phyloP scores from a whole-genome alignment of 2,113 vertebrate genomes.

The Anguilla japonica region DNA sequence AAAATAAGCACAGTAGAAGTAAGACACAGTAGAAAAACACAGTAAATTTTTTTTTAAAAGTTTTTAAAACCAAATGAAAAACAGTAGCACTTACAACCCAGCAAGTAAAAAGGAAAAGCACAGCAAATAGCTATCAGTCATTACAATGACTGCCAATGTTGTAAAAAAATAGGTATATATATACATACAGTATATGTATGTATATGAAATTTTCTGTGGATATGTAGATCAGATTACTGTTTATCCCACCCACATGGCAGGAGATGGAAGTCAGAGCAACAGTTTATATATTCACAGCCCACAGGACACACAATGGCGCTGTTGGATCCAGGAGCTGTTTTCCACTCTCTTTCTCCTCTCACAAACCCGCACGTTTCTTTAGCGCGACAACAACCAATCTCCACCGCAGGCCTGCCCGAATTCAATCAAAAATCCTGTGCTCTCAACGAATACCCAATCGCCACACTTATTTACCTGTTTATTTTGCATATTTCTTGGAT shows the following conservation, averaged over 20 bases:
- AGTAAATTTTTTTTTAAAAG: no score
- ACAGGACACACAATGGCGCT: not conserved
- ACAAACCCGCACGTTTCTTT: slow-evolving; percentile 5
- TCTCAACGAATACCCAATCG: slow-evolving; percentile 51
- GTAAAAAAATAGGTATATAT: no score
- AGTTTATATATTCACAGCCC: not conserved
- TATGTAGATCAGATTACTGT: not conserved
- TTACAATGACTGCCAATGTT: no score
- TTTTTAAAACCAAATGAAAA: no score
- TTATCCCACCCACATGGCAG: not conserved
- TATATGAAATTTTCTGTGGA: no score
- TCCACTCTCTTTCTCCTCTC: slow-evolving; percentile 6
- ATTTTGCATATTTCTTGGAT: no score
- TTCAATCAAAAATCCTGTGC: slow-evolving; percentile 59
- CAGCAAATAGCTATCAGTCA: no score
- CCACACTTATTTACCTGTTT: slow-evolving; percentile 36
- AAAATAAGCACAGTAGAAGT: no score
- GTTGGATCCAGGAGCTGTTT: not conserved
- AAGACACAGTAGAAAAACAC: no score
- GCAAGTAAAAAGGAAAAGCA: no score
- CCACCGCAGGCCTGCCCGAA: slow-evolving; percentile 48
- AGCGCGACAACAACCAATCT: slow-evolving; percentile 32
- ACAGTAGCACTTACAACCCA: no score
- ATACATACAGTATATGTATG: no score
- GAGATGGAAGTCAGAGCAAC: not conserved